These are phyloP conservation scores for Galerucella pusilla DNA, from an alignment of 2,888 invertebrate genomes.

Conservation along the genomic window DNA sequence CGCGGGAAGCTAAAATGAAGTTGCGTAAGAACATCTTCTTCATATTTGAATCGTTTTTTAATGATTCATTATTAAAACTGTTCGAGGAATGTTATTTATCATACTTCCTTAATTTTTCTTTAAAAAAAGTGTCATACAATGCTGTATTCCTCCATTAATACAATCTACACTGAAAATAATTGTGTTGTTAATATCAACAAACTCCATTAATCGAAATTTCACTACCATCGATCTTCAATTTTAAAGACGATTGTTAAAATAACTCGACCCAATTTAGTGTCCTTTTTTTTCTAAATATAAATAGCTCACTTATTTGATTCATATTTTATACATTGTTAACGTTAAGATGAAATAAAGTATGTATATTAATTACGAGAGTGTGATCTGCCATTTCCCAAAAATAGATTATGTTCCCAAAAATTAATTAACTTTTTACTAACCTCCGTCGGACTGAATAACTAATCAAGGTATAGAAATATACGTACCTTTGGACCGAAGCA, in stretches of 20 bases:
- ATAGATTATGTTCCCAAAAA: constrained; percentile 37
- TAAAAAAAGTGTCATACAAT: no score
- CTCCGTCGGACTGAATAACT: constrained; percentile 40
- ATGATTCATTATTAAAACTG: constrained; percentile 13
- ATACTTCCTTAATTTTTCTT: neutral
- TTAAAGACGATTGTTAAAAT: no score
- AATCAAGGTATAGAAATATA: constrained; percentile 41
- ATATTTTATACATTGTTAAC: neutral
- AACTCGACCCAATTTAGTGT: no score
- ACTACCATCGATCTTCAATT: neutral
- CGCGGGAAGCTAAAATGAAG: constrained; percentile 11
- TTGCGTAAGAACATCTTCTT: neutral
- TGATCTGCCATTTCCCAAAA: constrained; percentile 34
- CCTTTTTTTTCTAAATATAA: neutral
- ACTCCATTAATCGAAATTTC: neutral
- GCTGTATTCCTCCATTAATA: no score
- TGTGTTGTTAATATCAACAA: no score
- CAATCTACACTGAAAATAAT: no score
- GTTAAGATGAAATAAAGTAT: constrained; percentile 1
- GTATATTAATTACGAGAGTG: constrained; percentile 23
- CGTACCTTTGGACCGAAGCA: constrained; percentile 41
- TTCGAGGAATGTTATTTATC: constrained; percentile 1
- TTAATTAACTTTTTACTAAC: constrained; percentile 39
- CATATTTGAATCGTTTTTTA: constrained; percentile 8
- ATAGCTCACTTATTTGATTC: neutral